Base-by-base conservation (phyloP, 2,113 vertebrate genomes). In the Phalacrocorax pelagicus region DNA sequence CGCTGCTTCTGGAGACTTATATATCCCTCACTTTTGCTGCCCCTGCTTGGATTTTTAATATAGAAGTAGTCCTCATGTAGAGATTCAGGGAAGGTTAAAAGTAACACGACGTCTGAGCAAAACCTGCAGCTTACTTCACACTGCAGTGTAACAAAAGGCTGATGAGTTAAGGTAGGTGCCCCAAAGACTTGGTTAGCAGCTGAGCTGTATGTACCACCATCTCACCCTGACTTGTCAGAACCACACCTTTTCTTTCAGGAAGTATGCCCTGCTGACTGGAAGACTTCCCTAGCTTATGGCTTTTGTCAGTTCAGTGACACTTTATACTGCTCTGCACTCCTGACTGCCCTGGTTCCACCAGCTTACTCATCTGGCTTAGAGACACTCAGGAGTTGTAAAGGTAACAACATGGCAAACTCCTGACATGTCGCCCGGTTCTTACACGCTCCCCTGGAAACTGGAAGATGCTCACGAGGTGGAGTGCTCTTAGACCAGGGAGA, bases 361-460 rank as follows among this genome's bases (percentile, higher is more conserved):
- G 7, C 30, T 42, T 24, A 29, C 44, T 75, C 49, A 15, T 21
- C 40, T 44, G 51, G 12, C 51, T 46, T 29, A 44, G 24, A 78
- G 21, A 73, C 66, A 4, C 40, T 61, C 4, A 1, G 4, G 3
- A 20, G 6, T 21, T 2, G 1, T 15, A 30, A 49, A 2, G 20
- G 44, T 16, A 70, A 40, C 44, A 40, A 19, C 34, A 12, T 0
- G 10, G 30, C 55, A 69, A 71, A 32, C n/a, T 63, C 71, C 90
- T 78, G 54, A 34, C 7, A 11, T 18, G 24, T 1, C 14, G 12
- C 29, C 46, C 26, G 38, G 18, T 14, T 36, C 52, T 36, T 40
- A 12, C 40, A 38, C 3, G 12, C 22, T 46, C 26, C 42, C 52
- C 15, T 38, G 74, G 66, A 27, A 80, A 19, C 30, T 30, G 32